Conservation (phyloP, 2,888 invertebrate species). For the Liodrosophila aerea region DNA sequence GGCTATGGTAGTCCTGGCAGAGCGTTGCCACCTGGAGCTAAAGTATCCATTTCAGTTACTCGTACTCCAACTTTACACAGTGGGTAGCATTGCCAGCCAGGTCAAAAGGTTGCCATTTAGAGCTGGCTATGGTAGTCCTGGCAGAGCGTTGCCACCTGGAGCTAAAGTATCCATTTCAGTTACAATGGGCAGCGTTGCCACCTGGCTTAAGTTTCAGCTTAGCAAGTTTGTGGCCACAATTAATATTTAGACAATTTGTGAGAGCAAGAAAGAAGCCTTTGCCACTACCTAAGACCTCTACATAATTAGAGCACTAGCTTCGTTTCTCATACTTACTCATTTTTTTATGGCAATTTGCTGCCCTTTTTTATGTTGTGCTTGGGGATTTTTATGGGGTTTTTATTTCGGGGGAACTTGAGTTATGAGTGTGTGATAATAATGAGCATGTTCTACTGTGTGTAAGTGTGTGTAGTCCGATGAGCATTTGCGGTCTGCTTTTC, state of each 20-base stretch:
- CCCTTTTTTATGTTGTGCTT: constrained; percentile 37
- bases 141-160: background rate
- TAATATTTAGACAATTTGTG: too few relatives aligned
- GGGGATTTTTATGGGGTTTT: constrained; percentile 28
- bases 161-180: too few relatives aligned
- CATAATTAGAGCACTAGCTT: background rate
- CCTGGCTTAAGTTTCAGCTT: background rate
- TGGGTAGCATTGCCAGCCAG: too few relatives aligned
- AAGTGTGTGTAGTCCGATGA: background rate
- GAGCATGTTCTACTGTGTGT: constrained; percentile 7
- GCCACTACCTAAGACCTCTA: too few relatives aligned
- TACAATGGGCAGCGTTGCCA: background rate
- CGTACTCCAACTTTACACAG: too few relatives aligned
- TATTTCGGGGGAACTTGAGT: constrained; percentile 18
- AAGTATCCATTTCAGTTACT: too few relatives aligned
- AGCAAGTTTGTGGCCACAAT: too few relatives aligned
- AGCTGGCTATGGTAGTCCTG: too few relatives aligned
- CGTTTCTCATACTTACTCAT: background rate
- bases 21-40: too few relatives aligned
- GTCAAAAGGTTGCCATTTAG: too few relatives aligned
- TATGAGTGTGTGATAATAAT: constrained; percentile 23
- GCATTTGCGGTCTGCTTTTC: background rate
- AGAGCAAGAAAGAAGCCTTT: too few relatives aligned
- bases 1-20: too few relatives aligned
- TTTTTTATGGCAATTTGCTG: constrained; percentile 53